A percentile compares a stretch with the other conserved stretches of the same genome.
These are phyloP conservation scores for Charaxes varanes DNA, from an alignment of 1,140 invertebrate species.

Conservation along the genomic window DNA sequence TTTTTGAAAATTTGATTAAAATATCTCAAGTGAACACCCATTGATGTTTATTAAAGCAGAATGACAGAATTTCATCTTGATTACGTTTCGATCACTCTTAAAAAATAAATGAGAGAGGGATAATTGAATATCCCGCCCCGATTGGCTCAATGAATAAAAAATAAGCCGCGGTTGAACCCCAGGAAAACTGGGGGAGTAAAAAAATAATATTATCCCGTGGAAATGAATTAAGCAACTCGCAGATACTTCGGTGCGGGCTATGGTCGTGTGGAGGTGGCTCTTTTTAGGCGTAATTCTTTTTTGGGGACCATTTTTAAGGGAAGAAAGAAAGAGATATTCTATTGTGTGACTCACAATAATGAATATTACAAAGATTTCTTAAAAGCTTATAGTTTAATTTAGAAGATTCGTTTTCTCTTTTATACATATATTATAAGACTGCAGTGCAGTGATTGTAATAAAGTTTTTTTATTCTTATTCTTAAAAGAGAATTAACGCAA, in stretches of 20 bases:
- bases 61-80: slow-evolving; percentile 25
- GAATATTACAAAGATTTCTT: no score
- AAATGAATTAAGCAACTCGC: slow-evolving; percentile 70
- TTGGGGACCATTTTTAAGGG: no score
- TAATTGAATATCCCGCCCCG: slow-evolving; percentile 52
- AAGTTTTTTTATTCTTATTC: no score
- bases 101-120: slow-evolving; percentile 43
- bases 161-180: slow-evolving; percentile 57
- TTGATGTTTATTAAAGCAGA: slow-evolving; percentile 4
- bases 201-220: slow-evolving; percentile 73
- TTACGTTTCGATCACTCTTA: slow-evolving; percentile 42
- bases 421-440: no score
- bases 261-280: slow-evolving; percentile 27
- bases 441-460: no score
- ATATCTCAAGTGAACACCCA: neutral
- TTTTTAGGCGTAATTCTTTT: slow-evolving; percentile 7
- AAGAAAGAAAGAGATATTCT: no score
- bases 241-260: slow-evolving; percentile 52
- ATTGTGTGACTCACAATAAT: no score
- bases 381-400: no score
- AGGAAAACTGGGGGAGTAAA: slow-evolving; percentile 63
- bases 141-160: slow-evolving; percentile 69
- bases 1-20: no score
- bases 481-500: no score
- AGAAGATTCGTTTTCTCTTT: no score